A percentile compares a stretch with the other conserved stretches of the same genome.
These are phyloP conservation scores for Ormyrus labotus DNA, from an alignment of 2,888 invertebrate species.

Conservation along the genomic window DNA sequence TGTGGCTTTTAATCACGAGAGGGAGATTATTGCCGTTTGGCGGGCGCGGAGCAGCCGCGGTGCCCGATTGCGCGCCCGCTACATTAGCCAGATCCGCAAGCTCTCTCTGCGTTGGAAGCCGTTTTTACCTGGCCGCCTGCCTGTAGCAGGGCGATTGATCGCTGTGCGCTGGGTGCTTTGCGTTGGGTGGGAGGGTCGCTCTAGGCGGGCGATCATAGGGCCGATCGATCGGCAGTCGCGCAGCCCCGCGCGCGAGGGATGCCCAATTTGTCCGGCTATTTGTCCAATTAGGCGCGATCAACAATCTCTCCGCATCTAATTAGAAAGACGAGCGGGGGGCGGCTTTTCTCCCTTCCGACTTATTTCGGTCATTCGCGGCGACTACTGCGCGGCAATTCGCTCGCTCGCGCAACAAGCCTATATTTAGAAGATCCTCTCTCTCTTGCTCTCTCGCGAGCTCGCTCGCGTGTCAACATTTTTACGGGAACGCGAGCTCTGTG, in stretches of 20 bases:
- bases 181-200: too few species aligned
- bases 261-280: slow-evolving; percentile 55
- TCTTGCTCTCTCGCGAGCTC: background rate
- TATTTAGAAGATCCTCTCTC: too few species aligned
- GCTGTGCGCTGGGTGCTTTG: too few species aligned
- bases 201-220: too few species aligned
- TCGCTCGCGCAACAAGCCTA: background rate
- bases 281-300: slow-evolving; percentile 54
- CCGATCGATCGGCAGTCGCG: background rate
- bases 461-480: too few species aligned
- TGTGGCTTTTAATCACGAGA: too few species aligned
- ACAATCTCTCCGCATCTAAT: background rate
- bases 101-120: too few species aligned
- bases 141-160: too few species aligned
- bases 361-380: slow-evolving; percentile 51
- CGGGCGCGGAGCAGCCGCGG: background rate
- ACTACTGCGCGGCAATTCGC: slow-evolving; percentile 9
- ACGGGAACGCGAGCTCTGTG: too few species aligned
- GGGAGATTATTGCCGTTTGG: background rate
- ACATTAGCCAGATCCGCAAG: too few species aligned
- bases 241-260: slow-evolving; percentile 3
- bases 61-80: too few species aligned
- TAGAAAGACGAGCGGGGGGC: background rate
- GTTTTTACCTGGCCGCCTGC: too few species aligned
- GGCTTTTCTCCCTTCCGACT: background rate